Evolutionary conservation across 2,113 vertebrate genomes (phyloP).

Genomic region (Rynchops niger): DNA sequence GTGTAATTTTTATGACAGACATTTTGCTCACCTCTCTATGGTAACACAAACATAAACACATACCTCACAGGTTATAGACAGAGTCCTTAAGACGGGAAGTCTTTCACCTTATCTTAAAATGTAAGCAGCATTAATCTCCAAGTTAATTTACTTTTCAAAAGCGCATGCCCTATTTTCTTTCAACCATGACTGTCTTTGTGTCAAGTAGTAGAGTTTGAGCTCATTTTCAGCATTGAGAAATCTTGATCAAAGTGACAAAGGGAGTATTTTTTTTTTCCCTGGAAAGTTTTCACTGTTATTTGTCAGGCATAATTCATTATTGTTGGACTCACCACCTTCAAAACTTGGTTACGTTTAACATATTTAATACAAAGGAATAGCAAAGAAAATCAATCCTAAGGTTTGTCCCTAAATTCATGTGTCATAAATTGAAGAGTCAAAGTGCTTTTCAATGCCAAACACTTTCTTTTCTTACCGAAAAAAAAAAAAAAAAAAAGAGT

Average conservation of each 20-base stretch:
- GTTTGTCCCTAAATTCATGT: neutral
- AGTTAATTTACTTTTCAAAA: neutral
- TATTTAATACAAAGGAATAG: neutral
- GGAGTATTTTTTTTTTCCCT: neutral
- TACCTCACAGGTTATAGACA: neutral
- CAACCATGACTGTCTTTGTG: neutral
- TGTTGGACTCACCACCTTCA: neutral
- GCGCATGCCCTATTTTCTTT: neutral
- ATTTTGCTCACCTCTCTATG: neutral
- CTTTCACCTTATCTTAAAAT: conserved; percentile 4
- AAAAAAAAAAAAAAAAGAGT: neutral
- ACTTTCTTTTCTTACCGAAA: neutral
- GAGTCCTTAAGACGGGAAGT: neutral
- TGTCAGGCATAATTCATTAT: neutral
- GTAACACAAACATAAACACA: neutral
- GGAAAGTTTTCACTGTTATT: neutral
- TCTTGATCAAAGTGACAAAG: neutral
- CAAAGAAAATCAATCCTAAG: neutral
- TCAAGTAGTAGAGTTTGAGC: neutral
- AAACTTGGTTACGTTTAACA: neutral
- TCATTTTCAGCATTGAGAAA: neutral
- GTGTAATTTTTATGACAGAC: neutral
- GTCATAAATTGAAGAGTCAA: neutral
- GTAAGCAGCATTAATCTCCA: neutral
- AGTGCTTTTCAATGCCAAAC: neutral